Base-by-base conservation (phyloP, 2,113 vertebrate genomes). In the Malurus elegans region DNA sequence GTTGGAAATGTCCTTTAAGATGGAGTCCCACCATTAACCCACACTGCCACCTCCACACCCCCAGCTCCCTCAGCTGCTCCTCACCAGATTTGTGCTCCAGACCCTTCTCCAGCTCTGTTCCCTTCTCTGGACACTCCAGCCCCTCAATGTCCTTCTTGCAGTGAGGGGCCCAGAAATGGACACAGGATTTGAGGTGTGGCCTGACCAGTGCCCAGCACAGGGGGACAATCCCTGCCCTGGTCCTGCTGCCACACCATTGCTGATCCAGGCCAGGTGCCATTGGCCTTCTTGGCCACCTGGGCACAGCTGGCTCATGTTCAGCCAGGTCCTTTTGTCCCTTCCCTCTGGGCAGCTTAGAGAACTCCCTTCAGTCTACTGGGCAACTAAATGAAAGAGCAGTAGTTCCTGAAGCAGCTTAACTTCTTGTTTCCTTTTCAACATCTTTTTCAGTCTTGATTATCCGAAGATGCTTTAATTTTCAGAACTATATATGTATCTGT, bases 121-220 rank as follows among this genome's bases (percentile, higher is more conserved):
- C 42, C 31, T 56, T 64, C 42, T 72, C 66, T 56, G 25, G 57
- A 56, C 50, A 0, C 17, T 64, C 25, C 58, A 32, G 50, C 21
- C 0, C 31, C 38, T 42, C 74, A 18, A 4, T 3, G 36, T 12
- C 25, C 3, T 50, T 15, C 4, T 8, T 26, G 42, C 1, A 34
- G 14, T 32, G 42, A 65, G 31, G 28, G 1, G 12, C 42, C 34
- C 58, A 50, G 1, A 79, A 42, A 11, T 31, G 34, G 12, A 0
- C 57, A 6, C 34, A 72, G 42, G 21, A 36, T 7, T 54, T 0
- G 3, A 36, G 34, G 3, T 34, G 34, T 50, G 66, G 1, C 48
- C 48, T 54, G 40, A n/a, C 2, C 50, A 57, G 50, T 65, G 50
- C 4, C 0, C 0, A 72, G 2, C 2, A 50, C 48, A 42, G 5